phyloP scores from a whole-genome alignment of 2,888 invertebrate species.

The Zeuzera pyrina region DNA sequence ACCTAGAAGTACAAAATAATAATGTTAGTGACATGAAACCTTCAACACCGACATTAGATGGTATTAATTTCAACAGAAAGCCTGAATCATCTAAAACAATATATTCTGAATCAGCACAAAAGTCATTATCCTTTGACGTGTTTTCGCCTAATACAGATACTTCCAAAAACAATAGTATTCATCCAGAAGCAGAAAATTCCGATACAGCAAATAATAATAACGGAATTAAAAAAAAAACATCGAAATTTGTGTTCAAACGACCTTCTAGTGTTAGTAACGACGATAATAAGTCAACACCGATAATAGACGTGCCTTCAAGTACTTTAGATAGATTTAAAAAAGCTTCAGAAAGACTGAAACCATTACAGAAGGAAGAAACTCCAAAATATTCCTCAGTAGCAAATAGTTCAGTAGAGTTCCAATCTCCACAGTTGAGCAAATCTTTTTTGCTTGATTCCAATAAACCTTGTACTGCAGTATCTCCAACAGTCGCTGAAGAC shows the following conservation, averaged over 20 bases:
- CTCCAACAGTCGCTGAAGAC: constrained; percentile 32
- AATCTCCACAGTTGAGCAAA: constrained; percentile 44
- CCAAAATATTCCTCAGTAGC: constrained; percentile 29
- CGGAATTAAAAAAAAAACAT: constrained; percentile 39
- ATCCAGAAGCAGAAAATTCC: constrained; percentile 26
- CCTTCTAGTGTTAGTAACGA: constrained; percentile 43
- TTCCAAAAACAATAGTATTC: constrained; percentile 20
- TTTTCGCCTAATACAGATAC: constrained; percentile 35
- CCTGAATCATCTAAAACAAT: constrained; percentile 31
- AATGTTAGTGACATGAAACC: constrained; percentile 5
- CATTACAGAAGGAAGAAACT: constrained; percentile 30
- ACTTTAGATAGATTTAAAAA: constrained; percentile 48
- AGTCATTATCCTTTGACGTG: constrained; percentile 39
- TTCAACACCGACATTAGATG: constrained; percentile 37
- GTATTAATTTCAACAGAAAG: constrained; percentile 22
- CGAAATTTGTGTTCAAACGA: constrained; percentile 58
- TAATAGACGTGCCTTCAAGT: constrained; percentile 38
- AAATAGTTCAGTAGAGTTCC: constrained; percentile 56
- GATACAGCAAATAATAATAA: constrained; percentile 24
- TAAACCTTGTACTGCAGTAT: constrained; percentile 32
- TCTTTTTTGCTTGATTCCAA: constrained; percentile 28
- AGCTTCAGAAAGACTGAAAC: constrained; percentile 47
- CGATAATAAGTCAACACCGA: constrained; percentile 25
- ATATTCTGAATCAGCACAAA: constrained; percentile 33
- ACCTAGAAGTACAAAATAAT: constrained; percentile 7